phyloP scores from a whole-genome alignment of 2,797 vertebrate species.

The Poecile montanus region DNA sequence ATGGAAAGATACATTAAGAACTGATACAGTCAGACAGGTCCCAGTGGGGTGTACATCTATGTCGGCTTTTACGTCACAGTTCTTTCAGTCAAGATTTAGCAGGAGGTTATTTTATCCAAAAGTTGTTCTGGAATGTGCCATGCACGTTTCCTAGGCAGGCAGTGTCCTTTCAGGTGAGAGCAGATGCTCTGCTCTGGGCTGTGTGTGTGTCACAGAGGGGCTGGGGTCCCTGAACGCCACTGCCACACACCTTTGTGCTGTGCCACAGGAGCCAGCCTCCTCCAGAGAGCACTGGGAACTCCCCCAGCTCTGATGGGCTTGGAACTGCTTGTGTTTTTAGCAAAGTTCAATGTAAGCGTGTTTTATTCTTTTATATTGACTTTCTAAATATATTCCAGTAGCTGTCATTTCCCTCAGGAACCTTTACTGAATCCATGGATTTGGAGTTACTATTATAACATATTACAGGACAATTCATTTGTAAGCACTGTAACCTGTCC shows the following conservation, averaged over 20 bases:
- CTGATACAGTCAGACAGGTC: conserved; percentile 75
- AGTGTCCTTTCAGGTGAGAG: neutral
- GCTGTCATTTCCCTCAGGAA: conserved; percentile 9
- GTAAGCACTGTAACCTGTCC: conserved; percentile 41
- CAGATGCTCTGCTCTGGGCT: neutral
- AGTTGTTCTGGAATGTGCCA: neutral
- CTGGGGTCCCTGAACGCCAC: accelerated
- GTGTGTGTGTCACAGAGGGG: accelerated
- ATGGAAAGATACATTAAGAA: conserved; percentile 73
- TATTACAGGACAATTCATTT: conserved; percentile 32
- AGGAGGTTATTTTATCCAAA: conserved; percentile 51
- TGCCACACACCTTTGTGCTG: neutral
- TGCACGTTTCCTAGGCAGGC: neutral
- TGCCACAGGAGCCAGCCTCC: neutral
- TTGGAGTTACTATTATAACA: neutral
- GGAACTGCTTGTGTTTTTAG: neutral
- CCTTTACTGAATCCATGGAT: neutral
- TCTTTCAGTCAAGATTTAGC: conserved; percentile 65
- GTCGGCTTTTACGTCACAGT: conserved; percentile 72
- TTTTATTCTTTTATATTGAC: neutral
- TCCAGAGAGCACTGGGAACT: neutral
- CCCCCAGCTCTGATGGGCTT: neutral
- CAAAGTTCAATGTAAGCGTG: neutral
- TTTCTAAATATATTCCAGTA: neutral
- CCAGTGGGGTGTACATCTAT: conserved; percentile 66